Base-by-base conservation (phyloP, 2,888 invertebrate genomes). In the Coleophora deauratella region DNA sequence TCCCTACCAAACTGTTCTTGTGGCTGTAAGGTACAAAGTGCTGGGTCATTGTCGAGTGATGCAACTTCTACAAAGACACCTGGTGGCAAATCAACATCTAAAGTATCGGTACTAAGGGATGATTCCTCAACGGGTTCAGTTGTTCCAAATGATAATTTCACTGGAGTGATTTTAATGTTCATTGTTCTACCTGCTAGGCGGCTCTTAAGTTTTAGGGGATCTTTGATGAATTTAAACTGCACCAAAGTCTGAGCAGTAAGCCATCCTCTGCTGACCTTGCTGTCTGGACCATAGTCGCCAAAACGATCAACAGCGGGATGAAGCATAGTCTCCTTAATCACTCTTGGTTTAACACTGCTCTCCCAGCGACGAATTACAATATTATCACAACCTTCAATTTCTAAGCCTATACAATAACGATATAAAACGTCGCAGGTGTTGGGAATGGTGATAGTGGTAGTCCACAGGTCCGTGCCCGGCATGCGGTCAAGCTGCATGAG, bases 1-100 rank as follows among this genome's bases (percentile, higher is more conserved):
- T 90, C 87, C 48, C 90, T 89, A 12, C 97, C 97, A 84, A 95
- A 96, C 66, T 95, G 94, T 32, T 90, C 89, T 74, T 97, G 97
- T 11, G 86, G 77, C 52, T 87, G 86, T 54, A 93, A 89, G 35
- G 78, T 73, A 62, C 89, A 89, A 41, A 91, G 33, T 82, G 58
- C 32, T 41, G 72, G 51, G 53, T 92, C 89, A 59, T 91, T 89
- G 56, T 90, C 89, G 59, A 96, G 68, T 33, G 88, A 88, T 10
- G 90, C 88, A n/a, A 91, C 91, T 67, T 91, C 90, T 27, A 90
- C 88, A 51, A 87, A 84, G 1, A 87, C 77, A 33, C 86, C 86
- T 42, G 72, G 62, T 15, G 72, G 73, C 38, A 66, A 46, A 40
- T 68, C 72, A 11, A 44, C 46, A 50, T 91, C 91, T 50, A 85